Percentiles rank a stretch among this genome's conserved stretches.
These are phyloP conservation scores for Cyrtonyx montezumae DNA, from an alignment of 2,113 vertebrate species.

Conservation along the genomic window DNA sequence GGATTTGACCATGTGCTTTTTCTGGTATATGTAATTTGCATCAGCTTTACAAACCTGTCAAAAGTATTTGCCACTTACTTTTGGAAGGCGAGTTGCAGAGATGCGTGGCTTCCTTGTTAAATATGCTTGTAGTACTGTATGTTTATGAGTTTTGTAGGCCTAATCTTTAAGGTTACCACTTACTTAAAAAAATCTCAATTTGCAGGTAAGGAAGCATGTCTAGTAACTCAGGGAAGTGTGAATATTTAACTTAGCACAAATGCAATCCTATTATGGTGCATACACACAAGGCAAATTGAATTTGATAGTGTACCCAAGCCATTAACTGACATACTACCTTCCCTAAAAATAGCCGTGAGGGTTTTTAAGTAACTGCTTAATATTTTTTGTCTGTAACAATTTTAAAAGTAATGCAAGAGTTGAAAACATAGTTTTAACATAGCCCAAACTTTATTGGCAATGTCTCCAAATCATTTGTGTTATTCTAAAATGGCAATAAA, in stretches of 20 bases:
- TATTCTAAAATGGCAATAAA: neutral
- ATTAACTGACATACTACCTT: neutral
- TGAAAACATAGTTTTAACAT: neutral
- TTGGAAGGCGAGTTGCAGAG: neutral
- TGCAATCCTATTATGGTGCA: fast-evolving
- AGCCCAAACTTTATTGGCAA: neutral
- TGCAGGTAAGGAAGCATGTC: neutral
- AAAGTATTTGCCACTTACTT: neutral
- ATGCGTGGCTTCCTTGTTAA: neutral
- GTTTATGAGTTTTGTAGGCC: neutral
- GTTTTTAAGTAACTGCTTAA: neutral
- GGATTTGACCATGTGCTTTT: neutral
- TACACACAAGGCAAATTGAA: neutral
- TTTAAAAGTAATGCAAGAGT: neutral
- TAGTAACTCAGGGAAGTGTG: neutral
- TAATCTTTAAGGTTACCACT: neutral
- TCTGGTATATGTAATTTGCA: neutral
- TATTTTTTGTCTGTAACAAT: neutral
- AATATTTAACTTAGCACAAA: neutral
- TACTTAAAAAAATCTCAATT: neutral
- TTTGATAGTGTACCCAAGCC: neutral
- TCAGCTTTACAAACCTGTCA: neutral
- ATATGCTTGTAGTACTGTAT: neutral
- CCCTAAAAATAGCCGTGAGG: neutral
- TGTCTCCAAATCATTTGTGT: neutral